Conservation (phyloP, 2,888 invertebrate genomes). For the Mythimna albipuncta region DNA sequence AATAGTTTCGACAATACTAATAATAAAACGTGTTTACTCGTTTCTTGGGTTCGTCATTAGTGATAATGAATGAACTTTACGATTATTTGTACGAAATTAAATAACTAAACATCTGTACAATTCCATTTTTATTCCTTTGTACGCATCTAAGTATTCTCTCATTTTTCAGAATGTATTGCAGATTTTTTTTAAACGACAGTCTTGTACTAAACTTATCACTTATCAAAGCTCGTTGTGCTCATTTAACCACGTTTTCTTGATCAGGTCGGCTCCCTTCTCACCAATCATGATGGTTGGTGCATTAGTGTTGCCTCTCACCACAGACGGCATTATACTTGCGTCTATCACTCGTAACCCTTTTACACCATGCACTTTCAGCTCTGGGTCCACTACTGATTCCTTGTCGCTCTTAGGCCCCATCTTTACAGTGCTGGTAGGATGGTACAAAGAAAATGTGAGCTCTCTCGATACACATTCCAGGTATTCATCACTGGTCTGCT, state of each 20-base stretch:
- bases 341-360: slow-evolving; percentile 91
- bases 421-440: slow-evolving; percentile 92
- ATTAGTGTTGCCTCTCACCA: slow-evolving; percentile 92
- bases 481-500: slow-evolving; percentile 71
- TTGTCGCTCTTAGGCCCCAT: slow-evolving; percentile 90
- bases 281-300: slow-evolving; percentile 92
- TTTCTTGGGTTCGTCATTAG: background rate
- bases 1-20: background rate
- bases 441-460: slow-evolving; percentile 90
- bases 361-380: slow-evolving; percentile 89
- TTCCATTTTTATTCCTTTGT: slow-evolving; percentile 1
- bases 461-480: slow-evolving; percentile 75
- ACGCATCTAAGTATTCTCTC: background rate
- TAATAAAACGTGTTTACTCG: background rate
- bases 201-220: slow-evolving; percentile 24
- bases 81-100: background rate
- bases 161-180: slow-evolving; percentile 48
- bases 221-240: slow-evolving; percentile 74
- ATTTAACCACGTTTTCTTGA: slow-evolving; percentile 89
- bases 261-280: slow-evolving; percentile 92
- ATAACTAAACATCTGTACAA: slow-evolving; percentile 1
- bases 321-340: slow-evolving; percentile 92
- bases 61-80: background rate
- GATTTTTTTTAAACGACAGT: slow-evolving; percentile 11
- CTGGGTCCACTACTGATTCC: slow-evolving; percentile 90